Percentiles rank a stretch among this genome's conserved stretches.
These are phyloP conservation scores for Arion vulgaris DNA, from an alignment of 1,140 invertebrate species.

Conservation along the genomic window DNA sequence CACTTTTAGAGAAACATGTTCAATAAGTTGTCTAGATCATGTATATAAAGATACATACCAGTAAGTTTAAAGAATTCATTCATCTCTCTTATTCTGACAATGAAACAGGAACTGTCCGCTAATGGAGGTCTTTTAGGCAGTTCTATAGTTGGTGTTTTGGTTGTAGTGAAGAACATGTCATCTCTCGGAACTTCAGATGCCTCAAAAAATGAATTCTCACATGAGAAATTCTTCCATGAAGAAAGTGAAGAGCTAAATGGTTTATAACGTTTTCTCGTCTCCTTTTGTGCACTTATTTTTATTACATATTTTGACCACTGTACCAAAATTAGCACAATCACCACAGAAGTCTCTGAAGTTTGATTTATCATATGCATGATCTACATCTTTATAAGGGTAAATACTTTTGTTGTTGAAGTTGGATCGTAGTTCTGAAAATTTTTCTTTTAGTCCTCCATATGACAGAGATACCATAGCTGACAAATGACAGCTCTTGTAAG, in stretches of 20 bases:
- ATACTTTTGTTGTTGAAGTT: background rate
- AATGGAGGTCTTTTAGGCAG: constrained; percentile 30
- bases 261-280: constrained; percentile 26
- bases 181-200: constrained; percentile 12
- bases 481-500: background rate
- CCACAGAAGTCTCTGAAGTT: constrained; percentile 20
- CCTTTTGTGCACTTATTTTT: constrained; percentile 11
- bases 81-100: constrained; percentile 65
- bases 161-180: constrained; percentile 10
- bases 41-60: too few relatives aligned
- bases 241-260: constrained; percentile 17
- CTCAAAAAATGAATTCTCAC: background rate
- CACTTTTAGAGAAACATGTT: too few relatives aligned
- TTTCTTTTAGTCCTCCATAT: background rate
- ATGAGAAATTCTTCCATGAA: constrained; percentile 11
- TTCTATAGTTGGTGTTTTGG: background rate
- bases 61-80: constrained; percentile 61
- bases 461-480: background rate
- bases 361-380: background rate
- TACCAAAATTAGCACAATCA: background rate
- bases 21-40: too few relatives aligned
- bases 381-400: background rate
- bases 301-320: background rate
- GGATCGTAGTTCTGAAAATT: background rate
- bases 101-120: constrained; percentile 50